A percentile compares a stretch with the other conserved stretches of the same genome.
phyloP scores from a whole-genome alignment of 2,797 vertebrate species.

The Sebastes dallii region DNA sequence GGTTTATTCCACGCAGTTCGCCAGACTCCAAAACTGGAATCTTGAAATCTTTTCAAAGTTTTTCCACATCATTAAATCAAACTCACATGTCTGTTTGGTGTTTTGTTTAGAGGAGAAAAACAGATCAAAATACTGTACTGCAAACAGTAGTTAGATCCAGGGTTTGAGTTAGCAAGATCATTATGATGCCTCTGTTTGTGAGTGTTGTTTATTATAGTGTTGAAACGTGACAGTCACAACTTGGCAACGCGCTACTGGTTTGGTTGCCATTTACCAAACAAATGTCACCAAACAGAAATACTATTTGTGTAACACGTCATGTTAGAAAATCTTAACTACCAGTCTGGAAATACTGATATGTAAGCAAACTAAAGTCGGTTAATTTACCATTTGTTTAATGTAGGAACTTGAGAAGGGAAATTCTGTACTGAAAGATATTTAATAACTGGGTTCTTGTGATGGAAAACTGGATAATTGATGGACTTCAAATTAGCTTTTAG shows the following conservation, averaged over 20 bases:
- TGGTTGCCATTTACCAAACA: not conserved
- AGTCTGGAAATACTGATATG: not conserved
- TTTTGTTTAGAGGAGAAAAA: not conserved
- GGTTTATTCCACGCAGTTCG: not conserved
- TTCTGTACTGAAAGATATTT: not conserved
- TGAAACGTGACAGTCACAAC: not conserved
- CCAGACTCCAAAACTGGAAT: not conserved
- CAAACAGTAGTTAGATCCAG: not conserved
- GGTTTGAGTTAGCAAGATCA: not conserved
- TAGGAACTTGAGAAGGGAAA: not conserved
- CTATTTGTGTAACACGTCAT: not conserved
- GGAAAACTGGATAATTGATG: not conserved
- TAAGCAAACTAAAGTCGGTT: not conserved
- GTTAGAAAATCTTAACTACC: not conserved
- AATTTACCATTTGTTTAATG: not conserved
- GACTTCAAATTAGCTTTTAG: not conserved
- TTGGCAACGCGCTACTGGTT: not conserved
- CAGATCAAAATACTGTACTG: not conserved
- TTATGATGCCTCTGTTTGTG: not conserved
- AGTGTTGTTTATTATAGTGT: not conserved
- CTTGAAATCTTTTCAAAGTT: conserved; percentile 1
- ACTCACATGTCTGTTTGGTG: conserved; percentile 9
- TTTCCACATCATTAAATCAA: conserved; percentile 11
- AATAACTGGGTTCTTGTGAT: not conserved
- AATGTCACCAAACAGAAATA: not conserved